A percentile compares a stretch with the other conserved stretches of the same genome.
These are phyloP conservation scores for Alaudala cheleensis DNA, from an alignment of 2,113 vertebrate species.

Conservation along the genomic window DNA sequence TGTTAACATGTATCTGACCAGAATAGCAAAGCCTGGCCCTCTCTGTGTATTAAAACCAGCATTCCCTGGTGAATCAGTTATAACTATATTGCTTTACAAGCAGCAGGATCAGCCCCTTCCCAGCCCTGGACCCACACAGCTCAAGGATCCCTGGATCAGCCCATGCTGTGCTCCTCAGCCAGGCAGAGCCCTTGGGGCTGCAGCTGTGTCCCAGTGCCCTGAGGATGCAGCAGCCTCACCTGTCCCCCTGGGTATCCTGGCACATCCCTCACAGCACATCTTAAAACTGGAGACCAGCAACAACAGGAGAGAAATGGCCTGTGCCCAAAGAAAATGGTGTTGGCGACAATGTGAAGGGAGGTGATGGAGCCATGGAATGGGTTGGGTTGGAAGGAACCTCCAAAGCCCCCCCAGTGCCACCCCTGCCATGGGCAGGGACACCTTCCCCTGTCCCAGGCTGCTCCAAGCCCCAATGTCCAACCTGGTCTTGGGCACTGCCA, in stretches of 20 bases:
- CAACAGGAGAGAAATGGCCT: not conserved
- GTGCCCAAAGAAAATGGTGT: not conserved
- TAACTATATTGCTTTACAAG: not conserved
- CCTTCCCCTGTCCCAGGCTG: not conserved
- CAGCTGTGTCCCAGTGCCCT: not conserved
- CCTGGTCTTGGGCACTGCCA: not conserved
- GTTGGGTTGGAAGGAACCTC: rapidly evolving
- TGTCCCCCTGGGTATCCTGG: not conserved
- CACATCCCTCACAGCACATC: not conserved
- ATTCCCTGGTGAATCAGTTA: not conserved
- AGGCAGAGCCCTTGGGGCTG: not conserved
- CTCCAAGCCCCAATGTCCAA: not conserved
- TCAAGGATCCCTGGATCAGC: not conserved
- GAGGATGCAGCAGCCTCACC: not conserved
- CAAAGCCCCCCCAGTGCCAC: not conserved
- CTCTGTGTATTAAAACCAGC: not conserved
- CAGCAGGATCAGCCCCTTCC: not conserved
- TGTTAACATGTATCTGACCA: not conserved
- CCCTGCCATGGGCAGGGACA: not conserved
- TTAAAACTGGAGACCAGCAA: not conserved
- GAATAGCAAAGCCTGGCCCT: not conserved
- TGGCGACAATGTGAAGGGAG: not conserved
- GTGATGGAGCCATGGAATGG: not conserved
- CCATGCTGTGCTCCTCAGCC: not conserved
- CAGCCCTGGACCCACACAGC: not conserved